Evolutionary conservation across 2,888 invertebrate genomes (phyloP).

Genomic region (Phyllotreta striolata): DNA sequence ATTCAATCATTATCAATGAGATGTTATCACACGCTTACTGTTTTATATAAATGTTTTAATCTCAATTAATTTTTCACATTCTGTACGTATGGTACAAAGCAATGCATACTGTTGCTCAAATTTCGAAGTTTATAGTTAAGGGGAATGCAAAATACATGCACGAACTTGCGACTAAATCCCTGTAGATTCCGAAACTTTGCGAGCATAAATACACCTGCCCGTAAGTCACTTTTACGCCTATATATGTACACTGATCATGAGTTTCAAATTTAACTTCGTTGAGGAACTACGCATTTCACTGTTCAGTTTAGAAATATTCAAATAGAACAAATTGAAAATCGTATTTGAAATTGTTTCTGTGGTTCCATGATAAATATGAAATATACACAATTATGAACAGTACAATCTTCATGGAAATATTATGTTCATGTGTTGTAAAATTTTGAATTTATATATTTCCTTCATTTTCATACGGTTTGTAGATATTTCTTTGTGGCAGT

Average conservation of each 20-base stretch:
- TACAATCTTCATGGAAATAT: no score
- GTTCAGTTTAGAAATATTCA: not conserved
- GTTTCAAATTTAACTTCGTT: constrained; percentile 5
- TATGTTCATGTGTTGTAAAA: no score
- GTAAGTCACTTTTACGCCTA: constrained; percentile 27
- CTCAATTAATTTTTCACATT: no score
- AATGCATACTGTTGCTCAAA: constrained; percentile 1
- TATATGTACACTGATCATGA: constrained; percentile 9
- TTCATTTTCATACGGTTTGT: not conserved
- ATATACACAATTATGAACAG: no score
- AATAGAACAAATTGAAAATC: not conserved
- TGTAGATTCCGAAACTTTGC: constrained; percentile 26
- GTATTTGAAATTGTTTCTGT: no score
- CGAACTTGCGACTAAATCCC: constrained; percentile 24
- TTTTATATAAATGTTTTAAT: no score
- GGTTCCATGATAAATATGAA: no score
- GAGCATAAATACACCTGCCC: constrained; percentile 24
- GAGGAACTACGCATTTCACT: not conserved
- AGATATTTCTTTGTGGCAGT: not conserved
- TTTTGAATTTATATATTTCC: no score
- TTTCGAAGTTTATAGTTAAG: constrained; percentile 3
- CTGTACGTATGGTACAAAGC: no score
- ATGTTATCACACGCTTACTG: no score
- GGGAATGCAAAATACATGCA: constrained; percentile 25
- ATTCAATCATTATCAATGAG: no score